Evolutionary conservation across 2,888 invertebrate species (phyloP), one percentile per base, ranked within the genome.

Genomic region (Melanostoma scalare): DNA sequence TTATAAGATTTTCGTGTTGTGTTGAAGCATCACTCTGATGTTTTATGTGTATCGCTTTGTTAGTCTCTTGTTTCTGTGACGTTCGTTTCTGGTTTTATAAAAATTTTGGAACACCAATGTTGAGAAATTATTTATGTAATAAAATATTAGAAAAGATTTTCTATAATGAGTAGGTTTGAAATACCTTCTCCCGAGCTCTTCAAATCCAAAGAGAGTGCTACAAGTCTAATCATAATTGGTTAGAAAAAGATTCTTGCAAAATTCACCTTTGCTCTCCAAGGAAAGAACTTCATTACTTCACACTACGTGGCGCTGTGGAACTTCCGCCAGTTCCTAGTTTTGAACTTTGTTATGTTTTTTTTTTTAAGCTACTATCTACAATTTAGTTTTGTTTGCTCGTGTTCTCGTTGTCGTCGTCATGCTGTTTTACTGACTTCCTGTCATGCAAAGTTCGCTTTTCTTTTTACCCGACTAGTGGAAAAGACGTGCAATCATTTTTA

Each of bases 341-440:
- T 61, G 6, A 30, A 46, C 35, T 50, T 72, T 60, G 55, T 60
- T 44, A 8, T 56, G 68, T 44, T 44, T 61, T 55, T 56, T 69
- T 33, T 50, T 44, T 69, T 38, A 10, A 35, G 53, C 76, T 65
- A 76, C 53, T 60, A 40, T 61, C 50, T 52, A 46, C 35, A 31
- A 61, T 65, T 42, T 33, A 35, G 38, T 56, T 67, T 71, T 44
- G 71, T 76, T 74, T 68, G 33, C 61, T 74, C 48, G 44, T 61
- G 55, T 79, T 61, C 44, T 61, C 50, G 50, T 56, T 40, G 61
- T 61, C 35, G 6, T 60, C 52, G 38, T 61, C 36, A 30, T 71
- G 20, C 40, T 65, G 40, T 58, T 48, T 65, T 9, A 48, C 50
- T 60, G 73, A 82, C 78, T 78, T 82, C 82, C 73, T 82, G 77